A percentile compares a stretch with the other conserved stretches of the same genome.
phyloP scores from a whole-genome alignment of 2,113 vertebrate genomes.

The Hipposideros armiger region DNA sequence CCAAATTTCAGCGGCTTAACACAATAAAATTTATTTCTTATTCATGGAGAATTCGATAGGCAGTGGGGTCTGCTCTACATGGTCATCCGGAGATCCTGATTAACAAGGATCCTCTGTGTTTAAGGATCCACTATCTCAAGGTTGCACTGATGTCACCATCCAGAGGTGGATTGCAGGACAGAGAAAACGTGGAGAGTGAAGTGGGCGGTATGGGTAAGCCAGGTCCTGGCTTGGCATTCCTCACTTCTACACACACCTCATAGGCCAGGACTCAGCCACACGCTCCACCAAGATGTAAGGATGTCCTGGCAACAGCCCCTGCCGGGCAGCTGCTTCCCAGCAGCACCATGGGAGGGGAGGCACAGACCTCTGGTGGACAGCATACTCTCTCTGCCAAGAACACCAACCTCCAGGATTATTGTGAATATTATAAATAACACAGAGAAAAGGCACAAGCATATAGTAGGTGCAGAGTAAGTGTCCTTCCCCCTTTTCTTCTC shows the following conservation, averaged over 20 bases:
- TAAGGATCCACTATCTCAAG: background rate
- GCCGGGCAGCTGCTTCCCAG: background rate
- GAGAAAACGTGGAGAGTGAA: too few species aligned
- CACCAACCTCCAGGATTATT: background rate
- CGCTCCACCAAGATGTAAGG: background rate
- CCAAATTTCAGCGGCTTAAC: background rate
- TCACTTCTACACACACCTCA: rapidly evolving
- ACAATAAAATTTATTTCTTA: background rate
- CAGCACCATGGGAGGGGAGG: background rate
- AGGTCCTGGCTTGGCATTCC: too few species aligned
- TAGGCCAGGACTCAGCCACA: background rate
- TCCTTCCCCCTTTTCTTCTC: background rate
- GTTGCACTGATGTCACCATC: background rate
- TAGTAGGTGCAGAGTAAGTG: background rate
- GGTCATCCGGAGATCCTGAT: background rate
- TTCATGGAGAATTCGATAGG: background rate
- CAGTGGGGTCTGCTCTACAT: background rate
- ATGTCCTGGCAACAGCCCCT: background rate
- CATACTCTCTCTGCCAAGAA: background rate
- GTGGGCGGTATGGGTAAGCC: background rate
- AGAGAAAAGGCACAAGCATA: background rate
- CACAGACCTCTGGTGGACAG: background rate
- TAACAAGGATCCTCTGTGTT: background rate
- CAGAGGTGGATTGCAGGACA: background rate
- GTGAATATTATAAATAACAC: background rate